Evolutionary conservation across 2,888 invertebrate genomes (phyloP).

Genomic region (Amphipoea lucens): DNA sequence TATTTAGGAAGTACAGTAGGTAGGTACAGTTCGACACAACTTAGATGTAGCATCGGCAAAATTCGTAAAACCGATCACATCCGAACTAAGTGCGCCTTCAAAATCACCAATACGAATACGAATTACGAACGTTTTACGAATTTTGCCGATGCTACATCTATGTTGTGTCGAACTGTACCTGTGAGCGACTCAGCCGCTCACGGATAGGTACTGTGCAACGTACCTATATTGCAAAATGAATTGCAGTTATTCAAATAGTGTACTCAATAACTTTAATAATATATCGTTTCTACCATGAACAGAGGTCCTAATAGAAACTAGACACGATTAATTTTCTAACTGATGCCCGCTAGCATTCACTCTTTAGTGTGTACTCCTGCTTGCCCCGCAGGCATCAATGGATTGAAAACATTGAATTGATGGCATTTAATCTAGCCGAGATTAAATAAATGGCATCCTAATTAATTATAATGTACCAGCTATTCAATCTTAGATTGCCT

Average conservation of each 20-base stretch:
- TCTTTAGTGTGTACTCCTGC: conserved; percentile 53
- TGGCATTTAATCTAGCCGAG: conserved; percentile 56
- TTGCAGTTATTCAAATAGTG: conserved; percentile 22
- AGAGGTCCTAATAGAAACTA: conserved; percentile 56
- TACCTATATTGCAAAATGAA: neutral
- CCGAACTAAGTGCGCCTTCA: too few species aligned
- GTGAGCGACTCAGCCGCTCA: too few species aligned
- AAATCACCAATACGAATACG: too few species aligned
- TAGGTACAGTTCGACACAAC: too few species aligned
- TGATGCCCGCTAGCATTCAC: conserved; percentile 62
- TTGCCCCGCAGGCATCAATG: conserved; percentile 61
- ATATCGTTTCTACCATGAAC: conserved; percentile 16
- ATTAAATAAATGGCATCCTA: conserved; percentile 63
- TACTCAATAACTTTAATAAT: conserved; percentile 14
- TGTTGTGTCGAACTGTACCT: too few species aligned
- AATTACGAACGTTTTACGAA: too few species aligned
- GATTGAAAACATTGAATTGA: conserved; percentile 61
- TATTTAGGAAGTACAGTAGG: neutral
- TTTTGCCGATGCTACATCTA: too few species aligned
- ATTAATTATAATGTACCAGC: conserved; percentile 56
- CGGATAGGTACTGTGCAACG: too few species aligned
- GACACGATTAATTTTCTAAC: conserved; percentile 42
- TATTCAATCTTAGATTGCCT: conserved; percentile 49
- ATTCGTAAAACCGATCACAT: too few species aligned
- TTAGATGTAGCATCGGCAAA: too few species aligned